These are phyloP conservation scores for Planiliza haematocheilus DNA, from an alignment of 2,113 vertebrate genomes.

Conservation along the genomic window DNA sequence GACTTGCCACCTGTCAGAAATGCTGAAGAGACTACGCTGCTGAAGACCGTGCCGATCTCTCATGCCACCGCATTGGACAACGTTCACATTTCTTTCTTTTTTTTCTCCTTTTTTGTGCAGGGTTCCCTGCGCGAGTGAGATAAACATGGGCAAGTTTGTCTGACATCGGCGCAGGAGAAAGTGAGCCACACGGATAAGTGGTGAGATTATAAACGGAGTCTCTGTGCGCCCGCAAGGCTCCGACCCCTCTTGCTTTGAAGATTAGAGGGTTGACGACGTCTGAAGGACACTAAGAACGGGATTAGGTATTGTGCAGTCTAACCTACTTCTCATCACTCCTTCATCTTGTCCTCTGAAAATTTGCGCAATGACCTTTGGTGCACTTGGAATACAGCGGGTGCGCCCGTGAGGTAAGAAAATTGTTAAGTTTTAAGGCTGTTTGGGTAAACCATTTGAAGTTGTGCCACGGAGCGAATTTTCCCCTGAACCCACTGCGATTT, in stretches of 20 bases:
- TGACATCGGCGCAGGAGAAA: conserved; percentile 50
- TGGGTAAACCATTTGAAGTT: conserved; percentile 31
- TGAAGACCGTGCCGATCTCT: conserved; percentile 26
- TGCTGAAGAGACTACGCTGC: conserved; percentile 7
- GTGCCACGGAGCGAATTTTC: neutral
- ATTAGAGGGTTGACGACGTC: conserved; percentile 73
- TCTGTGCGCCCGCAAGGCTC: conserved; percentile 35
- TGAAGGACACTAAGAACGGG: conserved; percentile 76
- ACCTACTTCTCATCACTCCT: conserved; percentile 66
- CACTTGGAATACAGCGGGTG: conserved; percentile 68
- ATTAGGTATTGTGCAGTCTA: conserved; percentile 69
- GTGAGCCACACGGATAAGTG: conserved; percentile 41
- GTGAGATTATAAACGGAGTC: conserved; percentile 57
- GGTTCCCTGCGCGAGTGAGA: conserved; percentile 20
- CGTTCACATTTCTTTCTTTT: neutral
- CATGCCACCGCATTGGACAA: neutral
- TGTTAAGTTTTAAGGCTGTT: neutral
- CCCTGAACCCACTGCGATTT: neutral
- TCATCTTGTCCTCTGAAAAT: conserved; percentile 64
- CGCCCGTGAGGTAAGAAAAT: conserved; percentile 65
- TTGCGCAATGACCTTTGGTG: conserved; percentile 75
- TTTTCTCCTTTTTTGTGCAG: neutral
- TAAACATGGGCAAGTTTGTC: conserved; percentile 63
- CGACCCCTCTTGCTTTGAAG: conserved; percentile 70
- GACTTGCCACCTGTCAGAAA: conserved; percentile 63